These are phyloP conservation scores for Rhinogobius similis DNA, from an alignment of 2,113 vertebrate species.

Conservation along the genomic window DNA sequence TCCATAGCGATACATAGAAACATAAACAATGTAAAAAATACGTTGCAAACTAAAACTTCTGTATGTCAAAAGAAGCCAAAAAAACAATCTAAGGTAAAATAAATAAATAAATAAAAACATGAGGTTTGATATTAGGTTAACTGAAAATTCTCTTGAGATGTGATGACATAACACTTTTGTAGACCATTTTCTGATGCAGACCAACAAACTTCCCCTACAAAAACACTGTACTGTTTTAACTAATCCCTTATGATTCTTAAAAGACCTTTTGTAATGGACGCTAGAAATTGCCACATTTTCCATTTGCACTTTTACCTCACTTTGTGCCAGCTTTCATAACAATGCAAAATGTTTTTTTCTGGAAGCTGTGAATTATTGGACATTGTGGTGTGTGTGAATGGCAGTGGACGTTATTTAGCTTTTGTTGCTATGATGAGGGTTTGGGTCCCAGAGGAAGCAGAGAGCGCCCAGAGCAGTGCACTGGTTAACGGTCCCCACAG, in stretches of 20 bases:
- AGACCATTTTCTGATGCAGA: too few species aligned
- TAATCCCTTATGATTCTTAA: background rate
- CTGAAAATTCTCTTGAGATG: too few species aligned
- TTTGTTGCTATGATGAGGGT: constrained; percentile 48
- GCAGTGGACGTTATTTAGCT: constrained; percentile 21
- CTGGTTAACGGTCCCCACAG: constrained; percentile 47
- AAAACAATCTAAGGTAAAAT: too few species aligned
- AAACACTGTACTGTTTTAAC: background rate
- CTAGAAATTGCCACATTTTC: too few species aligned
- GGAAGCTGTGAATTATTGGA: constrained; percentile 11
- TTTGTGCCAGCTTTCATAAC: too few species aligned
- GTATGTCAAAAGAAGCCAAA: too few species aligned
- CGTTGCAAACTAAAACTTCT: too few species aligned
- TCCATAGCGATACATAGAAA: too few species aligned
- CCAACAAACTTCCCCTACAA: background rate
- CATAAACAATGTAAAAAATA: too few species aligned
- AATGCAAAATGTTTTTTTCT: background rate
- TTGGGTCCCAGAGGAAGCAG: constrained; percentile 47
- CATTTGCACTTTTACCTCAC: background rate
- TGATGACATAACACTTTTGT: too few species aligned
- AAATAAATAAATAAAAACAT: too few species aligned
- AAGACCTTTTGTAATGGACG: background rate
- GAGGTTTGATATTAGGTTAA: too few species aligned
- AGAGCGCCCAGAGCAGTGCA: constrained; percentile 47
- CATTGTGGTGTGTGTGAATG: constrained; percentile 5